Conservation (phyloP, 2,113 vertebrate genomes). For the Centropus bengalensis region DNA sequence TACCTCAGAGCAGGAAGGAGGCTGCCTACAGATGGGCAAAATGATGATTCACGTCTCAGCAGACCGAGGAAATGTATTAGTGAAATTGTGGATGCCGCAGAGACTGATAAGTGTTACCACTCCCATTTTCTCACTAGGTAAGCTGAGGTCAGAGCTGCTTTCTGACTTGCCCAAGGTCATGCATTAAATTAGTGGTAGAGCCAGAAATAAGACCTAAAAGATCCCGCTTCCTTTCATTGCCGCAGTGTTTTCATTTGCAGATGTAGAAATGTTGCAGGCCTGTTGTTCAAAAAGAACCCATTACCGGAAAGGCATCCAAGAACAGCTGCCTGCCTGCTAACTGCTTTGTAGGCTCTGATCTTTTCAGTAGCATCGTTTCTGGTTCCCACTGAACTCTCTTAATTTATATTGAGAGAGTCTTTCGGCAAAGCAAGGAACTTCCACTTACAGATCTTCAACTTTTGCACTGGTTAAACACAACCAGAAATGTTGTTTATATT, state of each 20-base stretch:
- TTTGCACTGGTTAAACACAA: not conserved
- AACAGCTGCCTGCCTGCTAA: conserved; percentile 42
- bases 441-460: not conserved
- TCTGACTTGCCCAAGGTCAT: conserved; percentile 45
- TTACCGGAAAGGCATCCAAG: not conserved
- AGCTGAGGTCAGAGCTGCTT: conserved; percentile 52
- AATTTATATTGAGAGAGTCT: conserved; percentile 2
- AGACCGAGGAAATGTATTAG: not conserved
- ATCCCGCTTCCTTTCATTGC: not conserved
- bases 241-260: not conserved
- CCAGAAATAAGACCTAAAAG: conserved; percentile 54
- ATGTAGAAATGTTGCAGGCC: not conserved
- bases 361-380: not conserved
- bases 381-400: not conserved
- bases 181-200: conserved; percentile 18
- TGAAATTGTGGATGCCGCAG: not conserved
- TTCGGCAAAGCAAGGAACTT: conserved; percentile 19
- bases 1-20: not conserved
- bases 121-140: conserved; percentile 47
- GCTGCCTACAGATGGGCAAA: not conserved
- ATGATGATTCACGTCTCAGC: not conserved
- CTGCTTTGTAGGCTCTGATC: not conserved
- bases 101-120: not conserved
- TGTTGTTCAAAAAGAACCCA: conserved; percentile 30
- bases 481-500: conserved; percentile 10